phyloP scores from a whole-genome alignment of 2,797 vertebrate species.

The Myotis pilosus region DNA sequence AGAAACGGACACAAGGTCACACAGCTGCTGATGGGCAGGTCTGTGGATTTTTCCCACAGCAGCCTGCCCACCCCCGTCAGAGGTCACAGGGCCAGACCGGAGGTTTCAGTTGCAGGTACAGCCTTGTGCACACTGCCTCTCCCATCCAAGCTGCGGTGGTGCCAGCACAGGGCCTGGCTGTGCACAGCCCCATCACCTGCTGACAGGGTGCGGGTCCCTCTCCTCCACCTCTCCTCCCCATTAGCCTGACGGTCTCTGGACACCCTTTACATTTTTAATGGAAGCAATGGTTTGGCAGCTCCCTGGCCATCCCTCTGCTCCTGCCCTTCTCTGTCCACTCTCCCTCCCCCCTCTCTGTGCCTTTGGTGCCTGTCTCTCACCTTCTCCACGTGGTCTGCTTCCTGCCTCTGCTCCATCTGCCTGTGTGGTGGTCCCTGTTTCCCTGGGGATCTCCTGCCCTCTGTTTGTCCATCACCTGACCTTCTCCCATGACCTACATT shows the following conservation, averaged over 20 bases:
- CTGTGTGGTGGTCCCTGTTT: background rate
- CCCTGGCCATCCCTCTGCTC: conserved; percentile 48
- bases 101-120: conserved; percentile 61
- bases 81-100: conserved; percentile 67
- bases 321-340: background rate
- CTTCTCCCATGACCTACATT: background rate
- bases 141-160: background rate
- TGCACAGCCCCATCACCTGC: background rate
- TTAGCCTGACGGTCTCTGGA: conserved; percentile 75
- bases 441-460: background rate
- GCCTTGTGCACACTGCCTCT: background rate
- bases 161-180: background rate
- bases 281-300: conserved; percentile 56
- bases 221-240: conserved; percentile 73
- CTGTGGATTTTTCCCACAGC: background rate
- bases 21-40: background rate
- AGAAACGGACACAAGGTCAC: background rate
- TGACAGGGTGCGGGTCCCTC: background rate
- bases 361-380: background rate
- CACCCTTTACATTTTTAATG: conserved; percentile 79
- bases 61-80: background rate
- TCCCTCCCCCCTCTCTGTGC: background rate
- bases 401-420: background rate
- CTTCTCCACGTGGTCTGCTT: background rate
- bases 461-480: background rate